phyloP scores from a whole-genome alignment of 1,140 invertebrate genomes.

The Drosophila simulans region DNA sequence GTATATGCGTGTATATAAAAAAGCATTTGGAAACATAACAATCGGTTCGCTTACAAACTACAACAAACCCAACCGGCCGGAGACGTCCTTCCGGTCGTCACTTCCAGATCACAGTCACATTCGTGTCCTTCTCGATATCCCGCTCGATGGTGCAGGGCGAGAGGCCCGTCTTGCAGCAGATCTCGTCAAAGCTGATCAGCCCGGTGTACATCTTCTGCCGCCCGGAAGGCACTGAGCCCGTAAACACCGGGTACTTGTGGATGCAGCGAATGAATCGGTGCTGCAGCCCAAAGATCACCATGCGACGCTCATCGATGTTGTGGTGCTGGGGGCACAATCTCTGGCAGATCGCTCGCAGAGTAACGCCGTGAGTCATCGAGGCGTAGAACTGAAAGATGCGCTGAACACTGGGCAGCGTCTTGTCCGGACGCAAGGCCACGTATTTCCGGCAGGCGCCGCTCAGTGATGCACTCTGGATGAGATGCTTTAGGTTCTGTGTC shows the following conservation, averaged over 20 bases:
- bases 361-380: constrained; percentile 93
- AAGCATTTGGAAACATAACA: constrained; percentile 47
- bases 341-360: constrained; percentile 93
- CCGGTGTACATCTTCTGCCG: constrained; percentile 92
- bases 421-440: constrained; percentile 86
- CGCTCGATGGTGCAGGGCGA: constrained; percentile 93
- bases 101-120: constrained; percentile 93
- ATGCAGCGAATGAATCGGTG: constrained; percentile 94
- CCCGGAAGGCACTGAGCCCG: constrained; percentile 84
- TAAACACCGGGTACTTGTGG: constrained; percentile 89
- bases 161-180: constrained; percentile 94
- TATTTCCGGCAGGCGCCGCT: constrained; percentile 91
- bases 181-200: constrained; percentile 92
- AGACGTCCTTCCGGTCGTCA: constrained; percentile 81
- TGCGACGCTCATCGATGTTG: constrained; percentile 91
- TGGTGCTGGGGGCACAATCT: constrained; percentile 85
- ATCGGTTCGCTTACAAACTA: constrained; percentile 30
- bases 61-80: constrained; percentile 19
- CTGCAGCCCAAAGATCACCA: constrained; percentile 96
- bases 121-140: constrained; percentile 93
- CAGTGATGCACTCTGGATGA: constrained; percentile 89
- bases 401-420: constrained; percentile 87
- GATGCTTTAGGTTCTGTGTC: constrained; percentile 91
- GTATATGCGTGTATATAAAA: constrained; percentile 29
- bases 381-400: constrained; percentile 93